phyloP scores from a whole-genome alignment of 2,888 invertebrate genomes.

The Acanthococcus lagerstroemiae region DNA sequence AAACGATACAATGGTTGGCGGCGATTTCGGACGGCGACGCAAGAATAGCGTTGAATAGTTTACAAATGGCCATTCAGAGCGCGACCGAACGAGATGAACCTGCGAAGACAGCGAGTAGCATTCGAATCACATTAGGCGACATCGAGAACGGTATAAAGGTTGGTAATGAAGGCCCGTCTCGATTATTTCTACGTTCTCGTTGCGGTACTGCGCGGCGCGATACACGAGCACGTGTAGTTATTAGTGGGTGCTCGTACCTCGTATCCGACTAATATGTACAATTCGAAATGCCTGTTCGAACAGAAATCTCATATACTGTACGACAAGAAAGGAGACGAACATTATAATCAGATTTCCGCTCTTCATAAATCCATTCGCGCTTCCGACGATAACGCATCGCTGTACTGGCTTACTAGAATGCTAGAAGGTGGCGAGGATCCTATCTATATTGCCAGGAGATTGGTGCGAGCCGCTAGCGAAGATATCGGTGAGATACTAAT shows the following conservation, averaged over 20 bases:
- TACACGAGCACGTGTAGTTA: too few species aligned
- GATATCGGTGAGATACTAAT: constrained; percentile 54
- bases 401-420: constrained; percentile 75
- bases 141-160: constrained; percentile 19
- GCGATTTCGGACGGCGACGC: constrained; percentile 75
- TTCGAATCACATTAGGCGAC: constrained; percentile 9
- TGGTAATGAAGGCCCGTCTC: too few species aligned
- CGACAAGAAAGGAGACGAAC: constrained; percentile 69
- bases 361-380: constrained; percentile 74
- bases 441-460: constrained; percentile 60
- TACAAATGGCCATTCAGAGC: constrained; percentile 48
- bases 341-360: constrained; percentile 72
- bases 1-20: constrained; percentile 58
- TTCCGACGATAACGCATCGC: constrained; percentile 65
- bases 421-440: constrained; percentile 71
- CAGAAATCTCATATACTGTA: constrained; percentile 67
- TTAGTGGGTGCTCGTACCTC: too few species aligned
- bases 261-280: too few species aligned
- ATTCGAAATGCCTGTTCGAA: too few species aligned
- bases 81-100: too few species aligned
- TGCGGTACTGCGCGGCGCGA: too few species aligned
- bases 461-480: constrained; percentile 65
- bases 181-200: too few species aligned
- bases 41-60: constrained; percentile 61
- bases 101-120: neutral